A percentile compares a stretch with the other conserved stretches of the same genome.
Conservation (phyloP, 23 tunicate species). For the Halocynthia aurantium region DNA sequence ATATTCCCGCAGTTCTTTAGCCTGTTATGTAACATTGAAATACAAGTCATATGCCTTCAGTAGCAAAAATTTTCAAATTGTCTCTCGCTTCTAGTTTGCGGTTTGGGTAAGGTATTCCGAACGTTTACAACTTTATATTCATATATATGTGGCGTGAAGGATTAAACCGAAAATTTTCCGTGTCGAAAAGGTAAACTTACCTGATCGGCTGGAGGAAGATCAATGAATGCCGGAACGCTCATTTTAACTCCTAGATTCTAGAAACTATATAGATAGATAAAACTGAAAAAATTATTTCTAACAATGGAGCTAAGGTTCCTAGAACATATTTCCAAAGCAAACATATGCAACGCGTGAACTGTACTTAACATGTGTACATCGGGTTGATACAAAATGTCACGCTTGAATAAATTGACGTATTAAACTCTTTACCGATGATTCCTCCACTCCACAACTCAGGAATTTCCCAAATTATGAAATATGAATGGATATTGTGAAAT, state of each 20-base stretch:
- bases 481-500: no score
- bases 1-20: constrained; percentile 61
- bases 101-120: no score
- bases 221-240: constrained; percentile 77
- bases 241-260: constrained; percentile 4
- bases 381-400: neutral
- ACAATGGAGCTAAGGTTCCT: no score
- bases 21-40: constrained; percentile 1
- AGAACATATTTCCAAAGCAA: no score
- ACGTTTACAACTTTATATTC: no score
- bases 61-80: neutral
- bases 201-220: constrained; percentile 60
- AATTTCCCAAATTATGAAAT: neutral
- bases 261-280: no score
- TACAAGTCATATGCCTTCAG: neutral
- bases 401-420: no score
- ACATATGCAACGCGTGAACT: neutral
- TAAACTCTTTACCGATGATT: neutral
- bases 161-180: neutral
- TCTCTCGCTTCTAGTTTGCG: no score
- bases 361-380: neutral
- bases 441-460: neutral
- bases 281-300: no score
- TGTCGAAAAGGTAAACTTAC: constrained; percentile 12
- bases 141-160: no score